Conservation (phyloP, 2,113 vertebrate species). For the Rhinolophus sinicus region DNA sequence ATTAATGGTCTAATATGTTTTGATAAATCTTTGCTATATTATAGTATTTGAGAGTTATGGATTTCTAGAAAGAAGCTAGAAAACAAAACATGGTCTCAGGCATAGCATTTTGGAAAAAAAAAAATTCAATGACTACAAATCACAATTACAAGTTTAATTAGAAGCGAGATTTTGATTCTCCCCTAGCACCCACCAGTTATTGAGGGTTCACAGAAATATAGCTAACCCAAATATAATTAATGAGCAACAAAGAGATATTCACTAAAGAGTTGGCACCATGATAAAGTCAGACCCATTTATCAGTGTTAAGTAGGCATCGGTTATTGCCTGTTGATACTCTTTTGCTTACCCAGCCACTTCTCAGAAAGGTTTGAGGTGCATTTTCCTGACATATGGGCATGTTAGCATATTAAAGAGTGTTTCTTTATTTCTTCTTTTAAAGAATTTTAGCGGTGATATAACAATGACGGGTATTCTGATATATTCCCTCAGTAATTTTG, state of each 20-base stretch:
- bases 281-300: slow-evolving; percentile 59
- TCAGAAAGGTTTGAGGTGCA: not conserved
- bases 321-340: slow-evolving; percentile 28
- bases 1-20: not conserved
- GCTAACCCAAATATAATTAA: slow-evolving; percentile 77
- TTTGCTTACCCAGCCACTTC: not conserved
- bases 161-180: slow-evolving; percentile 42
- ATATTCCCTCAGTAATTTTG: slow-evolving; percentile 71
- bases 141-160: slow-evolving; percentile 73
- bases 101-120: not conserved
- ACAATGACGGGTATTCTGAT: slow-evolving; percentile 66
- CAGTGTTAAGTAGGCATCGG: slow-evolving; percentile 40
- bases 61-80: not conserved
- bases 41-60: not conserved
- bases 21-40: not conserved
- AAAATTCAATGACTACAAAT: not conserved
- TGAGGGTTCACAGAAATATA: slow-evolving; percentile 53
- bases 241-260: slow-evolving; percentile 42
- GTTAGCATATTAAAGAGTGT: slow-evolving; percentile 37
- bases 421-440: slow-evolving; percentile 70
- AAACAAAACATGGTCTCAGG: not conserved
- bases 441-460: slow-evolving; percentile 43
- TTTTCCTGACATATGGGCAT: not conserved
- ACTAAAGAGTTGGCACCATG: slow-evolving; percentile 21
- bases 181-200: not conserved